Evolutionary conservation across 2,113 vertebrate species (phyloP), one percentile per base, ranked within the genome.

Genomic region (Ceuthmochares aereus): DNA sequence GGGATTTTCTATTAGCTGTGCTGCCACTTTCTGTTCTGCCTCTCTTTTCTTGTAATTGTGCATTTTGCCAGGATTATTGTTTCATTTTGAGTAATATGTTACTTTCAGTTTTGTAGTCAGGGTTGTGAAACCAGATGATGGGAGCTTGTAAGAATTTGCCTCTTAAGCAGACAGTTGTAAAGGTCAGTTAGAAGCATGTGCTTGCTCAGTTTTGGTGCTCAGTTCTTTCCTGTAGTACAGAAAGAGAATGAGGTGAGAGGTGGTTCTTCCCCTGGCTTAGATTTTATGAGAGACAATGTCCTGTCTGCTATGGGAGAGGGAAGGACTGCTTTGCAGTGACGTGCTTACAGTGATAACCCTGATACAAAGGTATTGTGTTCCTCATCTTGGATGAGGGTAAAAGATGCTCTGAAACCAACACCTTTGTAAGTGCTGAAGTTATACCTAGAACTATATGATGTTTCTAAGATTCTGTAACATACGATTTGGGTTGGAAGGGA

Each of bases 21-120:
- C 17, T 18, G 16, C 51, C 68, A 30, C 36, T 73, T 93, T 43
- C 84, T 87, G n/a, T 87, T 94, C 73, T 75, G 36, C 20, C 27
- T 87, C 19, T 83, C 16, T 45, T 42, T 92, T 79, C 78, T 91
- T 82, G 81, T 87, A 82, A 81, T 8, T 87, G 67, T 45, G 18
- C 20, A 75, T 62, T 47, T 80, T 37, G 59, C 42, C 54, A 51
- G 47, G 43, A 49, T 75, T 66, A 37, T 55, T 12, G 37, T 58
- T 89, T 74, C 36, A 19, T 69, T 69, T 77, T 43, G 58, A 72
- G 68, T 62, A 30, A 40, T 3, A 2, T 63, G n/a, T 69, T 86
- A 88, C 59, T 96, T 93, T 74, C 21, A 11, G 3, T 70, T 55
- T 32, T 79, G 20, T 37, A 34, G 20, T 62, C 22, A 47, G 17